Evolutionary conservation across 2,113 vertebrate genomes (phyloP), one percentile per base, ranked within the genome.

Genomic region (Felis catus): DNA sequence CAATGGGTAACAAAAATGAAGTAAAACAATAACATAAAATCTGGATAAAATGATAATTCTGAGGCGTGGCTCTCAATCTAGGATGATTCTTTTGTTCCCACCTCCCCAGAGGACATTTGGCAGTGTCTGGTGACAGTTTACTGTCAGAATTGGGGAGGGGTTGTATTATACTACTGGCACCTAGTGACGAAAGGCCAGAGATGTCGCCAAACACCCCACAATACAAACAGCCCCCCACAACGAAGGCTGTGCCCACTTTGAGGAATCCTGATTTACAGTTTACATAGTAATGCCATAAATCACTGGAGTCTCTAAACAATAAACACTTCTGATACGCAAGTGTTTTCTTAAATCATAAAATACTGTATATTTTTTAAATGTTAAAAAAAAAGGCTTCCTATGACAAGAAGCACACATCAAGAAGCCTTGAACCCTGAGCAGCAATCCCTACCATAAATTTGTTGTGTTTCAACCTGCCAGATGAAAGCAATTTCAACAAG

Each of bases 401-500:
- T 23, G 10, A 95, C 53, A 93, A 33, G 7, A 86, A 25, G 18
- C 23, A 1, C 3, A 9, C 8, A 74, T 55, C 29, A 55, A 86
- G 1, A 93, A 87, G 45, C 4, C 48, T 76, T 13, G 31, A 82
- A 89, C 29, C 7, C 23, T n/a, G 12, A 23, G n/a, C 23, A 73
- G 39, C 12, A 82, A 12, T 51, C 39, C n/a, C 55, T 74, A 90
- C 45, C 18, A 45, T 39, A 97, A 93, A 95, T 87, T 19, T 94
- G 27, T 53, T 79, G 21, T 71, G 27, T 86, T 95, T 88, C 76
- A 53, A 84, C n/a, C 55, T 84, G 76, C 76, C 94, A 97, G 82
- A 90, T 83, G 82, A 97, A 94, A 94, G 68, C 66, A 97, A 95
- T 95, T 95, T 89, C 91, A 97, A 93, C 63, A 95, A 94, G 81